Percentiles rank a stretch among this genome's conserved stretches.
phyloP scores from a whole-genome alignment of 2,797 vertebrate species.

The Urosaurus nigricauda region DNA sequence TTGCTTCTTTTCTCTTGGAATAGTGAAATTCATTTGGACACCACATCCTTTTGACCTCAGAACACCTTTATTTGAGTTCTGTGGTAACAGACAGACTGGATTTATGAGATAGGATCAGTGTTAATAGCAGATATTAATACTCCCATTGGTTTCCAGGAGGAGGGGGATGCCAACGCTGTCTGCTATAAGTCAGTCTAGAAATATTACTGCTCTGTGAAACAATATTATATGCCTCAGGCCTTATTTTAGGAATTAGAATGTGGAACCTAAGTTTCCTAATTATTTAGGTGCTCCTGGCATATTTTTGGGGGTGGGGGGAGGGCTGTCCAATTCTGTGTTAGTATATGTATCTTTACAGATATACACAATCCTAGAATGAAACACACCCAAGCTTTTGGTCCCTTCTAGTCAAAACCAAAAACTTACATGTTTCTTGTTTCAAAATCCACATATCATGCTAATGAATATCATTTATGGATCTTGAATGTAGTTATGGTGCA shows the following conservation, averaged over 20 bases:
- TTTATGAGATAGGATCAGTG: conserved; percentile 72
- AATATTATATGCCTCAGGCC: conserved; percentile 45
- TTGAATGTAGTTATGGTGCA: background rate
- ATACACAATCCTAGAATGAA: conserved; percentile 33
- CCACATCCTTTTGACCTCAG: conserved; percentile 74
- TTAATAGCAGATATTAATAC: conserved; percentile 77
- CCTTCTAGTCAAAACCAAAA: conserved; percentile 27
- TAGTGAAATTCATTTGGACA: conserved; percentile 69
- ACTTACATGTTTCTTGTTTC: conserved; percentile 27
- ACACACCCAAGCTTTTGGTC: conserved; percentile 7
- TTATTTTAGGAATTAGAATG: conserved; percentile 54
- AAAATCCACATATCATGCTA: conserved; percentile 27
- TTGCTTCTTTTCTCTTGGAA: conserved; percentile 68
- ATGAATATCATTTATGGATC: conserved; percentile 7
- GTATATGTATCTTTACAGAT: conserved; percentile 1
- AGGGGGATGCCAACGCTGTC: conserved; percentile 61
- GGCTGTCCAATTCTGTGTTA: conserved; percentile 20
- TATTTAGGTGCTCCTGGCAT: background rate
- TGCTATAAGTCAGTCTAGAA: conserved; percentile 56
- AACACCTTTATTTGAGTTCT: conserved; percentile 76
- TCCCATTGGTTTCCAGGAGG: conserved; percentile 71
- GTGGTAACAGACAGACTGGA: conserved; percentile 71
- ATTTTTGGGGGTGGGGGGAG: background rate
- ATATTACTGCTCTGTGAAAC: conserved; percentile 55
- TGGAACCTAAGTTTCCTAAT: conserved; percentile 6